Percentiles rank a stretch among this genome's conserved stretches.
Conservation (phyloP, 2,113 vertebrate species). For the Psilopsiagon aurifrons region DNA sequence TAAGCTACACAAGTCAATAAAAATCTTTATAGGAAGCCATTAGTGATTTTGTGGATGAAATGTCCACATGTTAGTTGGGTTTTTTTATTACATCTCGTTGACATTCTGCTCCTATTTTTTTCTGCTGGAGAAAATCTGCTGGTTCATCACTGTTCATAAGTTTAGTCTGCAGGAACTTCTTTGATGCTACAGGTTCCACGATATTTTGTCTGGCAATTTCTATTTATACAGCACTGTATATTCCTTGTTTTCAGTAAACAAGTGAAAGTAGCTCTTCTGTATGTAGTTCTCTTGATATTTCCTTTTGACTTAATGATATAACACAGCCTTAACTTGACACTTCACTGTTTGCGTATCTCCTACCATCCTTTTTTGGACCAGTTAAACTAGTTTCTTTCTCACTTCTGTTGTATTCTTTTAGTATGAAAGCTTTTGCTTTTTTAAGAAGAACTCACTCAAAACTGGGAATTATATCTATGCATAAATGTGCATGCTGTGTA, state of each 20-base stretch:
- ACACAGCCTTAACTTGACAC: not conserved
- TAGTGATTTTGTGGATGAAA: not conserved
- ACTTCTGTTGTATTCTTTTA: not conserved
- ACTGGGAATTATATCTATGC: not conserved
- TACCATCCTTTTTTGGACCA: not conserved
- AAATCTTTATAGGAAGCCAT: not conserved
- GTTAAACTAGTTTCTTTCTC: not conserved
- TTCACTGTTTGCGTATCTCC: not conserved
- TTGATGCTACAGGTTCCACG: not conserved
- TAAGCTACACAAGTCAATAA: not conserved
- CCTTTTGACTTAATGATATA: not conserved
- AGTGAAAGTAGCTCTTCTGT: not conserved
- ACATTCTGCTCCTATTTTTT: not conserved
- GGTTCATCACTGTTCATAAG: rapidly evolving
- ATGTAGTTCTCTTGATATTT: not conserved
- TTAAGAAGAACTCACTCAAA: not conserved
- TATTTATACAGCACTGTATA: not conserved
- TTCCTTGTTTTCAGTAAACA: not conserved
- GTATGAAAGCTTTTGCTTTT: not conserved
- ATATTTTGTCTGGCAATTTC: not conserved
- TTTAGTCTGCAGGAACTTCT: not conserved
- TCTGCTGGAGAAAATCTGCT: not conserved
- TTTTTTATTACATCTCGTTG: not conserved
- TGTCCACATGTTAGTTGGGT: not conserved
- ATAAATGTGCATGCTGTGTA: not conserved